Conservation (phyloP, 2,797 vertebrate genomes). For the Cetoscarus ocellatus region DNA sequence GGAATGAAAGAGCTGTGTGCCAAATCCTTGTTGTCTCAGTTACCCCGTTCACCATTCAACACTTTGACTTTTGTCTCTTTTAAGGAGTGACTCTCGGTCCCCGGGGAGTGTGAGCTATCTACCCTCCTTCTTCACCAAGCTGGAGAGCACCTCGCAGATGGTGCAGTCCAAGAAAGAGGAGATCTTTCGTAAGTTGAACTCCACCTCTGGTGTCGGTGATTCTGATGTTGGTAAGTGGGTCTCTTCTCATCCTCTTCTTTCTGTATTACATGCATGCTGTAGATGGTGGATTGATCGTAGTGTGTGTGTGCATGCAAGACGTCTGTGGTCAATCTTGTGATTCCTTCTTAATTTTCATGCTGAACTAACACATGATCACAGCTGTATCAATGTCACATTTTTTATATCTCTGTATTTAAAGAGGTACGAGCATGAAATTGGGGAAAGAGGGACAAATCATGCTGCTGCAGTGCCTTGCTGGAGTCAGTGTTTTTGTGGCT, state of each 20-base stretch:
- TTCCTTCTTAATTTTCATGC: conserved; percentile 14
- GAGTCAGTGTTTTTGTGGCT: too few species aligned
- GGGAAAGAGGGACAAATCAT: too few species aligned
- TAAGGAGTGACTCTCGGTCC: conserved; percentile 95
- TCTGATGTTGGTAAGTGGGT: conserved; percentile 97
- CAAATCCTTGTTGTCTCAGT: conserved; percentile 3
- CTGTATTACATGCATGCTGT: conserved; percentile 32
- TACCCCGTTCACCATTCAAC: conserved; percentile 5
- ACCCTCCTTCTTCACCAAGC: conserved; percentile 98
- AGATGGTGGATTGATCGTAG: conserved; percentile 5
- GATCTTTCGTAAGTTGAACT: conserved; percentile 99
- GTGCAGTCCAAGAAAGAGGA: conserved; percentile 99
- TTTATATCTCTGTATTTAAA: too few species aligned
- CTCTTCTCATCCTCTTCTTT: conserved; percentile 42
- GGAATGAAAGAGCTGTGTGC: background rate
- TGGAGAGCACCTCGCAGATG: conserved; percentile 98
- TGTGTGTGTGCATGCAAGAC: conserved; percentile 14
- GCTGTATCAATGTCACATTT: too few species aligned
- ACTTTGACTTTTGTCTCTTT: conserved; percentile 49
- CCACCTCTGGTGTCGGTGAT: conserved; percentile 94
- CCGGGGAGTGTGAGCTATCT: conserved; percentile 94
- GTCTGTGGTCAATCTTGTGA: background rate
- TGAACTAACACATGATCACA: conserved; percentile 10
- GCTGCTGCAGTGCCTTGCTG: too few species aligned
- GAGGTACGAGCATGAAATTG: too few species aligned